Base-by-base conservation (phyloP, 2,888 invertebrate genomes). In the Amiota minor region DNA sequence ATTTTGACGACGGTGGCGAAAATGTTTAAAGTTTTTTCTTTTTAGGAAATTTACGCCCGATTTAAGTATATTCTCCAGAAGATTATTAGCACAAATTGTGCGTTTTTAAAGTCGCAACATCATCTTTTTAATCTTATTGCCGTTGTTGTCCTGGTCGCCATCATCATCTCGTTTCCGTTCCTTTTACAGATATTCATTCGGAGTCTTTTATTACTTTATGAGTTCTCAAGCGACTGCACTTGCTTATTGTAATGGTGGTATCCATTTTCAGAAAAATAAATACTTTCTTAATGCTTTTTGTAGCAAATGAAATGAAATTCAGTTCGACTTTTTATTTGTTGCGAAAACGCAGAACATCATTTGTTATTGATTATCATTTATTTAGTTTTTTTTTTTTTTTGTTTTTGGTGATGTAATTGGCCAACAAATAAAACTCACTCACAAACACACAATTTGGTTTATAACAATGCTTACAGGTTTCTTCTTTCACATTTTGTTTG, bases 281-380 rank as follows among this genome's bases (percentile, higher is more conserved):
- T 35, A 35, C 35, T 35, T 35, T 35, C 35, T 6, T 35, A 35
- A 35, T 35, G 35, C 35, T 35, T 35, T 35, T 77, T 81, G 79
- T 79, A 79, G 79, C 84, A 76, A 14, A 76, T 35, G 35, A 35
- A 35, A 35, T 35, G 35, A 84, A 82, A 81, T 81, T 81, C 59
- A 20, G 59, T 59, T 59, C 20, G 14, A 8, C 53, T 50, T 59
- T n/a, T 16, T 35, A 35, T 35, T 35, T 35, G 35, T 35, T 35
- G 2, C 35, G 35, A 35, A 12, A 20, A 18, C 79, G 77, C 78
- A 81, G 83, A 84, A 83, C 81, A 83, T 83, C 79, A 83, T 84
- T 83, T 83, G 78, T 83, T 84, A 84, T 83, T 82, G 83, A 83
- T 83, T 83, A 83, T 83, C 46, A 65, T 67, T 64, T n/a, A n/a